Evolutionary conservation across 2,888 invertebrate species (phyloP).

Genomic region (Drosophila neutralis): DNA sequence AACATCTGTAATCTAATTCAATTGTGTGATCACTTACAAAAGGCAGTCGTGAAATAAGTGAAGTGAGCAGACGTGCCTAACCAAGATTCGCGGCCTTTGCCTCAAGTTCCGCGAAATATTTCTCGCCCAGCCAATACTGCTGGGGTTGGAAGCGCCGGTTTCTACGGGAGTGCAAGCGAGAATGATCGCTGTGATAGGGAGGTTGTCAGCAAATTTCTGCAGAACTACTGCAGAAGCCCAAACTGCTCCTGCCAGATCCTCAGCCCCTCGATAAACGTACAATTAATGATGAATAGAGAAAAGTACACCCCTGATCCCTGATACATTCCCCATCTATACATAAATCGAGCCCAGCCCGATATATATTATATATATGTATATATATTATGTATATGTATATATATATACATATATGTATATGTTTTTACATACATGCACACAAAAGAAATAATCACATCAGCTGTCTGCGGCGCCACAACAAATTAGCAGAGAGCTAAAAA

Average conservation of each 20-base stretch:
- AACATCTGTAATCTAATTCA: conserved; percentile 85
- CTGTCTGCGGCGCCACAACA: conserved; percentile 56
- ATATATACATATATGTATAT: not conserved
- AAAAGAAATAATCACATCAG: conserved; percentile 18
- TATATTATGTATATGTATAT: not conserved
- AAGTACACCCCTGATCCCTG: too few species aligned
- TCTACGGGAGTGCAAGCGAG: too few species aligned
- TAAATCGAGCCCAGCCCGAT: too few species aligned
- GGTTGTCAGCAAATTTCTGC: too few species aligned
- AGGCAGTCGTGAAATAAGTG: too few species aligned
- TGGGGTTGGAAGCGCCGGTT: too few species aligned
- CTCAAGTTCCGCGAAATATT: too few species aligned
- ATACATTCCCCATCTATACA: too few species aligned
- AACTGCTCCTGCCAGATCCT: conserved; percentile 93
- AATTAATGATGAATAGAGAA: conserved; percentile 29
- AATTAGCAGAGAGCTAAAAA: conserved; percentile 67
- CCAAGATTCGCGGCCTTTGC: conserved; percentile 42
- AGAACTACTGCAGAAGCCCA: conserved; percentile 89
- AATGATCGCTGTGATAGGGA: too few species aligned
- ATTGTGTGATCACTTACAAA: conserved; percentile 82
- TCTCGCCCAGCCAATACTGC: too few species aligned
- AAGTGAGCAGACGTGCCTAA: conserved; percentile 86
- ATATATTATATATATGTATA: not conserved
- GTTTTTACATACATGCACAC: too few species aligned
- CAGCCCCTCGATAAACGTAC: conserved; percentile 62